Percentiles rank a stretch among this genome's conserved stretches.
Evolutionary conservation across 2,888 invertebrate genomes (phyloP).

Genomic region (Apamea crenata): DNA sequence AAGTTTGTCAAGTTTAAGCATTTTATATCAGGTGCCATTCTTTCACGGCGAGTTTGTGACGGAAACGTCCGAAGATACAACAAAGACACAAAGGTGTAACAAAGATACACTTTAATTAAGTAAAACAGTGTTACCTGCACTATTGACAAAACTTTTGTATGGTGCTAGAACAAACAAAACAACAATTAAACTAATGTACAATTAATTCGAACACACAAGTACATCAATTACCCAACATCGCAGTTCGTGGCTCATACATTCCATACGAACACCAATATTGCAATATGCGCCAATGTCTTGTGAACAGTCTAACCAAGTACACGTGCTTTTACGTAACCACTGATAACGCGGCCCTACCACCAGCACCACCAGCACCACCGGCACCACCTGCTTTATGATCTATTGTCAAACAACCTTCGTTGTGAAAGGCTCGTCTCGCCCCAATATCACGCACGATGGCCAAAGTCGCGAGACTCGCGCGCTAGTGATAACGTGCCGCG

Average conservation of each 20-base stretch:
- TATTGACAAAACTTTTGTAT: not conserved
- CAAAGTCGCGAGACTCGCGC: slow-evolving; percentile 60
- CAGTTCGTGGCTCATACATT: slow-evolving; percentile 13
- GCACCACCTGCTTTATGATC: slow-evolving; percentile 22
- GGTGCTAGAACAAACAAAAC: not conserved
- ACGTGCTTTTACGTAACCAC: slow-evolving; percentile 50
- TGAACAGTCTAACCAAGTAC: slow-evolving; percentile 31
- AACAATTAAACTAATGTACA: too few species aligned
- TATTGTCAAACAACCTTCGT: slow-evolving; percentile 62
- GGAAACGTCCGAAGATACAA: not conserved
- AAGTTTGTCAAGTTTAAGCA: too few species aligned
- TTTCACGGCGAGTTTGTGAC: not conserved
- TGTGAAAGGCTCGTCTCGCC: slow-evolving; percentile 64
- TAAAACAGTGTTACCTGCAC: not conserved
- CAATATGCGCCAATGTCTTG: slow-evolving; percentile 50
- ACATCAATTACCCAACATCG: slow-evolving; percentile 34
- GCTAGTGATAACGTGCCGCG: slow-evolving; percentile 53
- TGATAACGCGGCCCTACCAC: slow-evolving; percentile 57
- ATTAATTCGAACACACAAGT: too few species aligned
- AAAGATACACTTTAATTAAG: not conserved
- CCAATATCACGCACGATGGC: slow-evolving; percentile 43
- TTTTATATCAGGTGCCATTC: too few species aligned
- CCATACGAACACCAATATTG: slow-evolving; percentile 10
- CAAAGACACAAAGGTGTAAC: not conserved
- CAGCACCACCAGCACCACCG: slow-evolving; percentile 13